Base-by-base conservation (phyloP, 2,113 vertebrate genomes). In the Okapia johnstoni region DNA sequence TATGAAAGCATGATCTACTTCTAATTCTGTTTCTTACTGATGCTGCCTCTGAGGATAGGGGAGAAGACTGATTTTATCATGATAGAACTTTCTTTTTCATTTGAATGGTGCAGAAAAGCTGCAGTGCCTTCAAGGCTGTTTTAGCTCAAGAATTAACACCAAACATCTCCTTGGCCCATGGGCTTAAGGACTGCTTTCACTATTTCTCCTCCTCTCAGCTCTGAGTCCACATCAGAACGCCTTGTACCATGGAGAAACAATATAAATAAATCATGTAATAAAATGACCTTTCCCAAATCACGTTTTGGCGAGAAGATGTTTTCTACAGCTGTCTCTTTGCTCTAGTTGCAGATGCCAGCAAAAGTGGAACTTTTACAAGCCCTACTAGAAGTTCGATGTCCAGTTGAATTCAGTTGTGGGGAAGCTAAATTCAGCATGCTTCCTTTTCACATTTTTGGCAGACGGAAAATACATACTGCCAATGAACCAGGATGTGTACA, bases 241-340 rank as follows among this genome's bases (percentile, higher is more conserved):
- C 95, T 52, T 98, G 97, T 98, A 94, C 98, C 91, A 26, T 54
- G 88, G 79, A 94, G 79, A 96, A 95, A 85, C 28, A 90, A 85
- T 94, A 93, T 95, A 98, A 97, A 97, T 98, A 98, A 95, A 96
- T 97, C 96, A 88, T 73, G 93, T 81, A 93, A 97, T 98, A 95
- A 98, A 97, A 93, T 95, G 95, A 96, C 96, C 97, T 98, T 98
- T 98, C 94, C 91, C 94, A 97, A 98, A 97, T 97, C 96, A 97
- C 90, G 57, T 97, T 98, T 96, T 98, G 97, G 94, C 36, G 0
- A 90, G 92, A 81, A 94, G 90, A 98, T 97, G 95, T 85, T 43
- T 98, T 97, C 84, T 21, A 89, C 97, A 98, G 97, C 97, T 97
- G 97, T 97, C 70, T 94, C 90, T 89, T 58, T 61, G 48, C 85